Conservation (phyloP, 1,140 invertebrate species). For the Harpegnathos saltator region DNA sequence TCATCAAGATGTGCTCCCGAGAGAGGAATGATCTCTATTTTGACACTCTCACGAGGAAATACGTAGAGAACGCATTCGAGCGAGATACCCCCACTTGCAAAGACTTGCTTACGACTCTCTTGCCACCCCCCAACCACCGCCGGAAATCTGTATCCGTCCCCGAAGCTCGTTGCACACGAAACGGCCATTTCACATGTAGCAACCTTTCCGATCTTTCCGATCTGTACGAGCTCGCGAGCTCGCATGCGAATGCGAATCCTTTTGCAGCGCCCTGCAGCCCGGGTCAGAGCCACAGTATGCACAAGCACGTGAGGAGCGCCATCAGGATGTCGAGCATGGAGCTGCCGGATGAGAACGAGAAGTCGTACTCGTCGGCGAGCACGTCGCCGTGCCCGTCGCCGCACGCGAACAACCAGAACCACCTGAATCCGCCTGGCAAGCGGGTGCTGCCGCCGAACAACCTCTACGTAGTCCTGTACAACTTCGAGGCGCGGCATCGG, state of each 20-base stretch:
- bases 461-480: constrained; percentile 97
- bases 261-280: constrained; percentile 94
- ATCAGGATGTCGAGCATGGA: constrained; percentile 97
- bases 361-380: constrained; percentile 95
- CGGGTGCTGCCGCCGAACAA: constrained; percentile 93
- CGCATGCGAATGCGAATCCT: neutral
- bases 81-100: neutral
- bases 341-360: constrained; percentile 95
- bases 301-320: constrained; percentile 87
- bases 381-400: constrained; percentile 97
- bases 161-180: neutral
- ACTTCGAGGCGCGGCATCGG: constrained; percentile 96
- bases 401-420: constrained; percentile 83
- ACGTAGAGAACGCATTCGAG: neutral
- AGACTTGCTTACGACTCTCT: too few relatives aligned
- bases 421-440: constrained; percentile 82
- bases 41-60: neutral
- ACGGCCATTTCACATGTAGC: constrained; percentile 15
- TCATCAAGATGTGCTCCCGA: neutral
- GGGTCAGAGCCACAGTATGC: constrained; percentile 85
- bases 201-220: neutral
- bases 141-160: neutral
- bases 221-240: constrained; percentile 20
- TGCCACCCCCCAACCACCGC: too few relatives aligned
- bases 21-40: neutral